These are phyloP conservation scores for Daubentonia madagascariensis DNA, from an alignment of 2,113 vertebrate species.

Conservation along the genomic window DNA sequence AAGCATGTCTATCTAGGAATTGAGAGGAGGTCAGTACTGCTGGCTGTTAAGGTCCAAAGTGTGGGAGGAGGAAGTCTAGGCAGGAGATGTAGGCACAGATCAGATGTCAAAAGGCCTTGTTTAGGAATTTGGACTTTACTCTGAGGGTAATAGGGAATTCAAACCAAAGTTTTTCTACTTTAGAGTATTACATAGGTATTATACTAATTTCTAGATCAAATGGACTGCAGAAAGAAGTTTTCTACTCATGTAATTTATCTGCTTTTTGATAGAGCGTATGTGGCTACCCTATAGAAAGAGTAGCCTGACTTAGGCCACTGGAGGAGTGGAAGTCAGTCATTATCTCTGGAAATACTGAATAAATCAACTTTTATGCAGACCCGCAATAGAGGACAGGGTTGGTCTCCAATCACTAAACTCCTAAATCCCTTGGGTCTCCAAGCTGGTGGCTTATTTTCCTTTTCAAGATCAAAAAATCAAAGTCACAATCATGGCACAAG, in stretches of 20 bases:
- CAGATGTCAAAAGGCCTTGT: not conserved
- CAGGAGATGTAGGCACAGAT: not conserved
- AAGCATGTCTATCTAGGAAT: not conserved
- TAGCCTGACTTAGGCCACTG: not conserved
- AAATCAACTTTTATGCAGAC: not conserved
- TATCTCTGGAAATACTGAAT: not conserved
- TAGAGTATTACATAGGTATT: not conserved
- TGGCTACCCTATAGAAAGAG: not conserved
- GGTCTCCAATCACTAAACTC: not conserved
- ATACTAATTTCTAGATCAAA: not conserved
- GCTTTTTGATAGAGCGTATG: not conserved
- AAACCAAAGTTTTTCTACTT: not conserved
- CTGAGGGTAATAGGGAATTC: not conserved
- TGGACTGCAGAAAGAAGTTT: not conserved
- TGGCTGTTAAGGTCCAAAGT: not conserved
- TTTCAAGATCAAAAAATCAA: not conserved
- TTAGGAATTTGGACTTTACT: not conserved
- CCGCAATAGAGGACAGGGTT: not conserved
- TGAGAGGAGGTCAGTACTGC: not conserved
- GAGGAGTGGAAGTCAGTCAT: not conserved
- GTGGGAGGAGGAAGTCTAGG: not conserved
- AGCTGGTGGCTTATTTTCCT: constrained; percentile 17
- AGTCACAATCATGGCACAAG: constrained; percentile 17
- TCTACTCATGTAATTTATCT: not conserved
- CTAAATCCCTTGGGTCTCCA: not conserved